Conservation (phyloP, 2,113 vertebrate species). For the Corythornis cristatus region DNA sequence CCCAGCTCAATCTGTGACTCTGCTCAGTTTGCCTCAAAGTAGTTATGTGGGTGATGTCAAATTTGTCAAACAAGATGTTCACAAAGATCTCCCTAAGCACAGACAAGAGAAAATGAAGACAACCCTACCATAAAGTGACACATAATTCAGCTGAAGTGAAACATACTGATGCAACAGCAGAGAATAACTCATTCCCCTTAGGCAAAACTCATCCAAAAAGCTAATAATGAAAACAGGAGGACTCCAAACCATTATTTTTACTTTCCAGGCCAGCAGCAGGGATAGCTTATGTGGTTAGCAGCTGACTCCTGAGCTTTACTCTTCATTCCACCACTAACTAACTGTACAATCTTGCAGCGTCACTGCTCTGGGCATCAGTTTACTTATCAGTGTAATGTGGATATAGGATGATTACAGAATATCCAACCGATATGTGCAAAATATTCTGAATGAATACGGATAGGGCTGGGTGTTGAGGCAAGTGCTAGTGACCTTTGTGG, state of each 20-base stretch:
- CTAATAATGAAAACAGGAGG: slow-evolving; percentile 57
- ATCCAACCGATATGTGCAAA: background rate
- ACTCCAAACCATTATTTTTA: slow-evolving; percentile 58
- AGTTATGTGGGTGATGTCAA: slow-evolving; percentile 50
- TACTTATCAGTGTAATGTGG: background rate
- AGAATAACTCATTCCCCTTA: slow-evolving; percentile 61
- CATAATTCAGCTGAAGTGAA: slow-evolving; percentile 60
- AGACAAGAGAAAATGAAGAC: slow-evolving; percentile 43
- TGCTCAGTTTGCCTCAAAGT: slow-evolving; percentile 40
- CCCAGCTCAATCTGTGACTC: background rate
- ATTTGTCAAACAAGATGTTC: slow-evolving; percentile 68
- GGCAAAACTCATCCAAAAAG: slow-evolving; percentile 65
- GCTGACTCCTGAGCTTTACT: slow-evolving; percentile 28
- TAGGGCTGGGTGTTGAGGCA: background rate
- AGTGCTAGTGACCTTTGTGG: background rate
- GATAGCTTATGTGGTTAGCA: slow-evolving; percentile 51
- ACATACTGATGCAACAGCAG: slow-evolving; percentile 10
- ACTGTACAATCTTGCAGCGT: background rate
- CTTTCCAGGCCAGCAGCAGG: slow-evolving; percentile 42
- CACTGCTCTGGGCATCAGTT: background rate
- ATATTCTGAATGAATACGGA: background rate
- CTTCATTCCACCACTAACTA: slow-evolving; percentile 8
- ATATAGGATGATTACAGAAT: background rate
- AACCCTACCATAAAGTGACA: slow-evolving; percentile 50
- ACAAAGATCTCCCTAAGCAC: slow-evolving; percentile 29